Percentiles rank a stretch among this genome's conserved stretches.
These are phyloP conservation scores for Tolmerus cingulatus DNA, from an alignment of 2,888 invertebrate species.

Conservation along the genomic window DNA sequence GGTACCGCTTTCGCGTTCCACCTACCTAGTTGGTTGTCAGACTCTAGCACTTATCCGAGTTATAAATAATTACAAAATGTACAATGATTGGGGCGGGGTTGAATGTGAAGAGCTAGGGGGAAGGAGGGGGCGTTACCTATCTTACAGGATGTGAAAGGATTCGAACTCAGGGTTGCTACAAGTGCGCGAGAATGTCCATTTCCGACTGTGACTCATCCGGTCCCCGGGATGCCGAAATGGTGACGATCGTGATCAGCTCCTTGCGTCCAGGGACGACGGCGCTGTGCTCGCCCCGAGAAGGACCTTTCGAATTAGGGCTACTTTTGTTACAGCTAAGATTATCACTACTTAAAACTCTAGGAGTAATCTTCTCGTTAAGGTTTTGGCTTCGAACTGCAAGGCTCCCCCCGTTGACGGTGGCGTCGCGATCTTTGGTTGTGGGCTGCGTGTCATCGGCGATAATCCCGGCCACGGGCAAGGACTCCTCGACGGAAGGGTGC, in stretches of 20 bases:
- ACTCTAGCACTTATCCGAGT: slow-evolving; percentile 20
- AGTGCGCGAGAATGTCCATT: slow-evolving; percentile 63
- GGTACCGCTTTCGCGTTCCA: neutral
- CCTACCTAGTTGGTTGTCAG: neutral
- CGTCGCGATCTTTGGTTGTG: slow-evolving; percentile 35
- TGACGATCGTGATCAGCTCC: slow-evolving; percentile 63
- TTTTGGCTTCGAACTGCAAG: slow-evolving; percentile 46
- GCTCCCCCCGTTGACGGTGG: slow-evolving; percentile 15
- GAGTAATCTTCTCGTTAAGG: slow-evolving; percentile 48
- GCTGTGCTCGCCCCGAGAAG: slow-evolving; percentile 10
- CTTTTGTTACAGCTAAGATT: slow-evolving; percentile 44
- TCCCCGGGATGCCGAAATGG: slow-evolving; percentile 55
- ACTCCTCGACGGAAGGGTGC: neutral
- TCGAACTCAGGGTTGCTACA: slow-evolving; percentile 54
- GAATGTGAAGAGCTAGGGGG: no score
- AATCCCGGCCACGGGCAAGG: neutral
- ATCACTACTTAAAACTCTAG: slow-evolving; percentile 48
- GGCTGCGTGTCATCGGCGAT: neutral
- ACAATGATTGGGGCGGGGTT: neutral
- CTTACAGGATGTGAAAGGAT: neutral
- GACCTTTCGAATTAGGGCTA: slow-evolving; percentile 41
- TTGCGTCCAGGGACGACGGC: slow-evolving; percentile 54
- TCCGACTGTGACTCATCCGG: slow-evolving; percentile 50
- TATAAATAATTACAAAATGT: slow-evolving; percentile 33
- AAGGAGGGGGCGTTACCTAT: neutral